Percentiles rank a stretch among this genome's conserved stretches.
phyloP scores from a whole-genome alignment of 2,888 invertebrate species.

The Anthrax anthrax region DNA sequence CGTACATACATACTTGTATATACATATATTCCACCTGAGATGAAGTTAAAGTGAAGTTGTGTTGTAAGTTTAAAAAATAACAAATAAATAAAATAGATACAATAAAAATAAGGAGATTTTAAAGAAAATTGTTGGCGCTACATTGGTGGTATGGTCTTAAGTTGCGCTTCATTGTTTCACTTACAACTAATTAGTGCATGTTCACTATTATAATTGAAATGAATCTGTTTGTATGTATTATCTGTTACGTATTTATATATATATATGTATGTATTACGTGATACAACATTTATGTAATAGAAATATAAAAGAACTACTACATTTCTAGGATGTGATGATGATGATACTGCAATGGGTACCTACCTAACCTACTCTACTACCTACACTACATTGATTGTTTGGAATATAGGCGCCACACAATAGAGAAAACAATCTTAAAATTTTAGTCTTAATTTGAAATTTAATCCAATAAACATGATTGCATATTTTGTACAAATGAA shows the following conservation, averaged over 20 bases:
- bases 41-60: neutral
- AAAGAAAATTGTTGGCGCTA: constrained; percentile 2
- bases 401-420: neutral
- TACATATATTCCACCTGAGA: neutral
- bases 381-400: neutral
- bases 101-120: neutral
- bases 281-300: too few species aligned
- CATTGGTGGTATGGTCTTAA: constrained; percentile 7
- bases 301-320: too few species aligned
- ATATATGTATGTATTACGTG: too few species aligned
- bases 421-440: neutral
- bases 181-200: constrained; percentile 12
- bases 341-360: too few species aligned
- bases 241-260: too few species aligned
- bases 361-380: neutral
- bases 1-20: constrained; percentile 2
- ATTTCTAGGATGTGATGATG: too few species aligned
- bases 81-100: neutral
- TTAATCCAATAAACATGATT: neutral
- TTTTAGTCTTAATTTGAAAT: neutral
- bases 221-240: too few species aligned
- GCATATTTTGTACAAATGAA: too few species aligned
- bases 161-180: constrained; percentile 11
- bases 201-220: neutral
- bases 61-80: neutral